Evolutionary conservation across 2,113 vertebrate species (phyloP), one percentile per base, ranked within the genome.

Genomic region (Sylvietta virens): DNA sequence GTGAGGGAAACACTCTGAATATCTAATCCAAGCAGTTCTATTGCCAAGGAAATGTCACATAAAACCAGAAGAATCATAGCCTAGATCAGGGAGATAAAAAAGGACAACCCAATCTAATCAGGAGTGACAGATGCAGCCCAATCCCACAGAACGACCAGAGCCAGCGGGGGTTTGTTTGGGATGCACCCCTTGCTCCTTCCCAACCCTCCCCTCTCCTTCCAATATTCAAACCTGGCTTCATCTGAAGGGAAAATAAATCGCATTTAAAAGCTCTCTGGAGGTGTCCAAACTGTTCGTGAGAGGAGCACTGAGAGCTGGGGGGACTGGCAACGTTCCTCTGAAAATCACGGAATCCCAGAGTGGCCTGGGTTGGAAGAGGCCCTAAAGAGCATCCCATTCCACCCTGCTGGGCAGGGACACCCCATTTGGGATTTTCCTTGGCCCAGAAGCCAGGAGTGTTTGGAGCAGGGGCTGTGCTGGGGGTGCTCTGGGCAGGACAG

Each of bases 1-100:
- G 84, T 17, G 93, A 95, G 87, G 81, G 93, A 82, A 92, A 61
- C 73, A 42, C 54, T 79, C 62, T 87, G 95, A 95, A 94, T 91
- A 57, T 77, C 62, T 82, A 95, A 96, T 90, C 89, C 54, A 47
- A 61, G 84, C 66, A 90, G 62, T 90, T 95, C 40, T 31, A 86
- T 45, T 88, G 94, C 96, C 96, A 96, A 94, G 71, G 74, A 95
- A 95, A 85, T 95, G 96, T 95, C 96, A 56, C 96, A 95, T 97
- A 97, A 97, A 97, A 94, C 0, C 4, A 3, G 74, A 70, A 95
- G 87, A 96, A 95, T 95, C 93, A 94, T 87, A 47, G 95, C 93
- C 80, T 20, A 91, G 91, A 95, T 91, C 84, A 85, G 74, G 81
- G 87, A 95, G 91, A 96, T 94, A 97, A 94, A 96, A 95, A 95